phyloP scores from a whole-genome alignment of 2,888 invertebrate genomes.

The Calephelis perditalis region DNA sequence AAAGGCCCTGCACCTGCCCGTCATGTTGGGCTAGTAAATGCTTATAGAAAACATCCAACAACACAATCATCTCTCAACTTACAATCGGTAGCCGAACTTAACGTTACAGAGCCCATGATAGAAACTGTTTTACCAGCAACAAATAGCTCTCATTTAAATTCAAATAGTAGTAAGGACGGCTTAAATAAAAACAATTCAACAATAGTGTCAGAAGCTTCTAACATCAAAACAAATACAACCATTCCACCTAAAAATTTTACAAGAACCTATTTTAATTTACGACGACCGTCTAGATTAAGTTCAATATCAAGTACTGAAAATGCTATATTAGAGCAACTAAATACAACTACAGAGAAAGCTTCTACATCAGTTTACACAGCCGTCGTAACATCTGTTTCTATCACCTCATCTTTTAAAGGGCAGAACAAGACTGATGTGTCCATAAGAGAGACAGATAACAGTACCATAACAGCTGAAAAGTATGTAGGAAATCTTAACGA shows the following conservation, averaged over 20 bases:
- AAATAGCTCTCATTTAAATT: conserved; percentile 39
- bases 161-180: conserved; percentile 37
- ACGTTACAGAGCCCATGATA: conserved; percentile 51
- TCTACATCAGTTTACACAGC: conserved; percentile 73
- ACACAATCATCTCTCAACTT: conserved; percentile 50
- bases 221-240: conserved; percentile 42
- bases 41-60: conserved; percentile 62
- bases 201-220: conserved; percentile 33
- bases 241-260: conserved; percentile 54
- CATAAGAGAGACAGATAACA: conserved; percentile 44
- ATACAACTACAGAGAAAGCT: conserved; percentile 63
- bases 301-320: conserved; percentile 50
- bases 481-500: conserved; percentile 35
- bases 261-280: conserved; percentile 55
- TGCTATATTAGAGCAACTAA: conserved; percentile 33
- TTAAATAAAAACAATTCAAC: conserved; percentile 18
- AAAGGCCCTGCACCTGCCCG: conserved; percentile 72
- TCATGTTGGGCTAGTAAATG: conserved; percentile 64
- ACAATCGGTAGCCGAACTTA: conserved; percentile 46
- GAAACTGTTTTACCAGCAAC: conserved; percentile 45
- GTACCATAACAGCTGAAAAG: conserved; percentile 37
- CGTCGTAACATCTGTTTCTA: conserved; percentile 72
- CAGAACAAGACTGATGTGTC: conserved; percentile 59
- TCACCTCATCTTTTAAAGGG: conserved; percentile 72
- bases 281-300: conserved; percentile 55